Evolutionary conservation across 2,113 vertebrate species (phyloP).

Genomic region (Plestiodon gilberti): DNA sequence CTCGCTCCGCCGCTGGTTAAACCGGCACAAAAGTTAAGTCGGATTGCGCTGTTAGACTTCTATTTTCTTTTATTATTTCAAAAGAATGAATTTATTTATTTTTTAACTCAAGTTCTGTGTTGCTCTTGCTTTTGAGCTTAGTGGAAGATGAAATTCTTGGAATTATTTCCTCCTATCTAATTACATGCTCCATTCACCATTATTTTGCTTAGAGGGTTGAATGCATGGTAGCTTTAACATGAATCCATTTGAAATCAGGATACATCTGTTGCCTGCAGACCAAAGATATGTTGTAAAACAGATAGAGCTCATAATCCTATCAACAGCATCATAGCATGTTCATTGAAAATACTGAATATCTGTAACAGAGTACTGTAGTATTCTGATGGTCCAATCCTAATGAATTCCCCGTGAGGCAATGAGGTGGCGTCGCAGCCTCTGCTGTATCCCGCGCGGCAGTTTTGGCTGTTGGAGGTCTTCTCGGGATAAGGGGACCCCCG

Average conservation of each 20-base stretch:
- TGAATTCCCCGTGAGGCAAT: no score
- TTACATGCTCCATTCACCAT: not conserved
- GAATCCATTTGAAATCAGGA: not conserved
- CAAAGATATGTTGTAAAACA: not conserved
- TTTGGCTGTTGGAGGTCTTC: no score
- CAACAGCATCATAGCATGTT: not conserved
- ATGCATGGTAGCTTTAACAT: constrained; percentile 6
- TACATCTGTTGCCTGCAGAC: not conserved
- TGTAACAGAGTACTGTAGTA: not conserved
- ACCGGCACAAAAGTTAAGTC: not conserved
- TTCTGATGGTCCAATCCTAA: no score
- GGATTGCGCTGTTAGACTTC: not conserved
- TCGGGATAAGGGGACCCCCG: no score
- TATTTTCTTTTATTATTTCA: not conserved
- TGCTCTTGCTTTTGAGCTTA: not conserved
- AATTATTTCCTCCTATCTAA: constrained; percentile 1
- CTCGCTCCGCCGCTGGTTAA: no score
- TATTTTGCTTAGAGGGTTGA: not conserved
- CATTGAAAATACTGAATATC: not conserved
- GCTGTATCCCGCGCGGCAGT: no score
- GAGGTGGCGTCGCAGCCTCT: no score
- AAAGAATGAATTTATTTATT: not conserved
- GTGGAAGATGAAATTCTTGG: not conserved
- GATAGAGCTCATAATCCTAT: not conserved
- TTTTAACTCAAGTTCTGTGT: not conserved